Evolutionary conservation across 2,888 invertebrate species (phyloP).

Genomic region (Thumatha senex): DNA sequence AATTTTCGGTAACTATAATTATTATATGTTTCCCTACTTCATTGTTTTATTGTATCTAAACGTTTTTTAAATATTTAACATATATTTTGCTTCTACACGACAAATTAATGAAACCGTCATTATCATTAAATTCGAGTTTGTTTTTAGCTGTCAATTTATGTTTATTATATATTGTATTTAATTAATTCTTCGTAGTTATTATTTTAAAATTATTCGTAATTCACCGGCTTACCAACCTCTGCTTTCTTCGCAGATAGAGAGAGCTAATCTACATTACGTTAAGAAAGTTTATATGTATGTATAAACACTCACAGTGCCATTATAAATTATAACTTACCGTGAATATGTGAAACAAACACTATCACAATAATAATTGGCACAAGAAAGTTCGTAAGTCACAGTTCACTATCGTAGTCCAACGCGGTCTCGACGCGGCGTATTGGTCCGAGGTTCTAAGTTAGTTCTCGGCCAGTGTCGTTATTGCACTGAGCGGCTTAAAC

Average conservation of each 20-base stretch:
- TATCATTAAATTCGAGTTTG: too few relatives aligned
- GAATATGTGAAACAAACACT: slow-evolving; percentile 58
- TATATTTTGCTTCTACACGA: too few relatives aligned
- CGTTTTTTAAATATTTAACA: too few relatives aligned
- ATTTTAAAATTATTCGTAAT: slow-evolving; percentile 41
- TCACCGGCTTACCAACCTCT: slow-evolving; percentile 36
- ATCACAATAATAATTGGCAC: slow-evolving; percentile 46
- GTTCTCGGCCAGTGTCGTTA: slow-evolving; percentile 74
- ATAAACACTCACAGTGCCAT: slow-evolving; percentile 13
- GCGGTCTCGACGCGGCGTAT: slow-evolving; percentile 43
- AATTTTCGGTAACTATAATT: too few relatives aligned
- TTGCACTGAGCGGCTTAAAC: slow-evolving; percentile 71
- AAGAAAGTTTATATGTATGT: slow-evolving; percentile 49
- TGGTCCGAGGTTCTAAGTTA: slow-evolving; percentile 69
- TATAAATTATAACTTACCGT: slow-evolving; percentile 48
- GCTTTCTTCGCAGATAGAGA: slow-evolving; percentile 54
- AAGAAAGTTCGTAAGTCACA: slow-evolving; percentile 65
- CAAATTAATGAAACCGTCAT: too few relatives aligned
- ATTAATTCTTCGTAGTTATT: background rate
- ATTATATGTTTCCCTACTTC: too few relatives aligned
- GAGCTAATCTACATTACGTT: slow-evolving; percentile 46
- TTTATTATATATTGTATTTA: slow-evolving; percentile 3
- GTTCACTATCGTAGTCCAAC: slow-evolving; percentile 56
- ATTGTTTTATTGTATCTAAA: too few relatives aligned
- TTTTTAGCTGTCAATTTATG: too few relatives aligned